A percentile compares a stretch with the other conserved stretches of the same genome.
Conservation (phyloP, 2,888 invertebrate species). For the Rhingia rostrata region DNA sequence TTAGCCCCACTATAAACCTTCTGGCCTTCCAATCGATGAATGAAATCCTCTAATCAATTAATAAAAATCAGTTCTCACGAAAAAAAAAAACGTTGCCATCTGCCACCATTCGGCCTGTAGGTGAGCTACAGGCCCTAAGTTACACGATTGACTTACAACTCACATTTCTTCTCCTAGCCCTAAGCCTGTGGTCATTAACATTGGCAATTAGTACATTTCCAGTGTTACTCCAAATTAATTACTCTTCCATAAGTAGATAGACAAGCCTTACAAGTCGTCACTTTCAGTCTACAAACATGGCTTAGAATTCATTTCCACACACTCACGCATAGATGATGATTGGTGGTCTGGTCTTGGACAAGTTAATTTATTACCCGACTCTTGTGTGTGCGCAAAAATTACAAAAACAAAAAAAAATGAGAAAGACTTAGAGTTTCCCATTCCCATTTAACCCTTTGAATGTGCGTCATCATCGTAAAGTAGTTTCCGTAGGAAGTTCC, state of each 20-base stretch:
- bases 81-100: not conserved
- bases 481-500: slow-evolving; percentile 72
- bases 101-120: slow-evolving; percentile 9
- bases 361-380: slow-evolving; percentile 55
- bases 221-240: slow-evolving; percentile 42
- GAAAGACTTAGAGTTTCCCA: slow-evolving; percentile 33
- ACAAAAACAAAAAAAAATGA: slow-evolving; percentile 27
- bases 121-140: not conserved
- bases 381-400: not conserved
- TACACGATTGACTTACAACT: not conserved
- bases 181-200: slow-evolving; percentile 33
- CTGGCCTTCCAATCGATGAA: slow-evolving; percentile 31
- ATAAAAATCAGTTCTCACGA: slow-evolving; percentile 64
- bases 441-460: slow-evolving; percentile 37
- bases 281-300: not conserved
- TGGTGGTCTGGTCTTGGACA: slow-evolving; percentile 39
- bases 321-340: slow-evolving; percentile 2
- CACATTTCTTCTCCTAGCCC: not conserved
- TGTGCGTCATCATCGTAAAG: slow-evolving; percentile 58
- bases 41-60: slow-evolving; percentile 53
- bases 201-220: slow-evolving; percentile 18
- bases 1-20: slow-evolving; percentile 1
- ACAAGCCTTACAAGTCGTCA: slow-evolving; percentile 1
- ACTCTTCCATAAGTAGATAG: slow-evolving; percentile 18
- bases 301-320: slow-evolving; percentile 31